phyloP scores from a whole-genome alignment of 2,797 vertebrate species.

The Tenualosa ilisha region DNA sequence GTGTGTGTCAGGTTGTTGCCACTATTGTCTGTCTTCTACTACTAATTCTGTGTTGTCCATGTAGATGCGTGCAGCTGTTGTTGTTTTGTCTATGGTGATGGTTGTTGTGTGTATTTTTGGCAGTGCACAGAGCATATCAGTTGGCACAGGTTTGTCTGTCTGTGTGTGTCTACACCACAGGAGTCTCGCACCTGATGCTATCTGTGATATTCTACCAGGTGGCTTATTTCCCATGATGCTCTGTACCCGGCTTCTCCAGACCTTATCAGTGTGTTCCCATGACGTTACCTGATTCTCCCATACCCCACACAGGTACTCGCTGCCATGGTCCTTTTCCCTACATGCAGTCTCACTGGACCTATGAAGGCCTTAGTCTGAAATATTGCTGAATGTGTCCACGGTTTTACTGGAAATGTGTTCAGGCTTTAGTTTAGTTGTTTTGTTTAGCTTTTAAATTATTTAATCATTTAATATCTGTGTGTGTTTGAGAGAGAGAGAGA shows the following conservation, averaged over 20 bases:
- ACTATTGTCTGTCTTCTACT: not conserved
- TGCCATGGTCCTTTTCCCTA: not conserved
- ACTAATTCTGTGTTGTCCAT: not conserved
- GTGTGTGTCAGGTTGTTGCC: not conserved
- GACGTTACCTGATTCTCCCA: not conserved
- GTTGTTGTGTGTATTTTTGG: not conserved
- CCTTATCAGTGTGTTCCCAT: constrained; percentile 21
- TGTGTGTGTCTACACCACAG: not conserved
- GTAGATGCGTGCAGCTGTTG: not conserved
- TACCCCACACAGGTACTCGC: not conserved
- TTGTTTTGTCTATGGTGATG: not conserved
- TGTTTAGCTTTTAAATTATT: too few relatives aligned
- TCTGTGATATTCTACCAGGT: not conserved
- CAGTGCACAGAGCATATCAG: not conserved
- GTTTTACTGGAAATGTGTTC: not conserved
- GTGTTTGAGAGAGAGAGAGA: not conserved
- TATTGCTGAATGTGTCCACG: not conserved
- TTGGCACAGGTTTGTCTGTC: not conserved
- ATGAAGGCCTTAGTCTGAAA: not conserved
- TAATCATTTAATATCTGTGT: too few relatives aligned
- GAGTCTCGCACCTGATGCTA: not conserved
- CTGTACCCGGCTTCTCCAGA: not conserved
- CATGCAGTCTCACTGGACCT: not conserved
- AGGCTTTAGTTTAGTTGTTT: not conserved
- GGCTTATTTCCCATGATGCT: constrained; percentile 17